These are phyloP conservation scores for Oceanodroma tethys DNA, from an alignment of 2,113 vertebrate genomes.

Conservation along the genomic window DNA sequence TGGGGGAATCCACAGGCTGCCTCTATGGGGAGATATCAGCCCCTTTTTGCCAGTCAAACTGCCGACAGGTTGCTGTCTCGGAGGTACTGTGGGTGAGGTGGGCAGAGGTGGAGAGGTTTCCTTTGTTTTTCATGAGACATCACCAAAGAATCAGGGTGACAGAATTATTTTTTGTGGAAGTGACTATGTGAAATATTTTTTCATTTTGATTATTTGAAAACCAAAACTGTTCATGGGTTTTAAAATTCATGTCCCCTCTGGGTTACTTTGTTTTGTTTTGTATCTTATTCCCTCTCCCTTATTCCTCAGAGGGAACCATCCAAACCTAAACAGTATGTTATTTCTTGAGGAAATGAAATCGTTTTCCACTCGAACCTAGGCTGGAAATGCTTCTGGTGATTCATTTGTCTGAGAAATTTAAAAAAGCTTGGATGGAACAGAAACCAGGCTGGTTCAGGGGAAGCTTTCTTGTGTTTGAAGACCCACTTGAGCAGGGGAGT, in stretches of 20 bases:
- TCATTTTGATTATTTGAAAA: slow-evolving; percentile 31
- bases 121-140: background rate
- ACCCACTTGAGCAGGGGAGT: background rate
- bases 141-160: background rate
- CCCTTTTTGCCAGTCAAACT: background rate
- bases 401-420: slow-evolving; percentile 25
- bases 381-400: slow-evolving; percentile 42
- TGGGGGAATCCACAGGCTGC: background rate
- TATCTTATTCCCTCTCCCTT: slow-evolving; percentile 16
- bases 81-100: background rate
- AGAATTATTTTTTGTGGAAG: background rate
- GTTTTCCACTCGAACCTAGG: background rate
- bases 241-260: slow-evolving; percentile 49
- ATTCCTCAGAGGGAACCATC: slow-evolving; percentile 34
- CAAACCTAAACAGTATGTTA: slow-evolving; percentile 20
- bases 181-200: background rate
- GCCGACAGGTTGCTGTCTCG: background rate
- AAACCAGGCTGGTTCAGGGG: background rate
- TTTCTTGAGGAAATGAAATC: slow-evolving; percentile 25
- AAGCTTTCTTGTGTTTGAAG: background rate
- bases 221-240: slow-evolving; percentile 14
- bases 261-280: slow-evolving; percentile 28
- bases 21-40: background rate
- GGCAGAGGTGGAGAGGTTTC: background rate
- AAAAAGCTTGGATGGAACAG: background rate